Evolutionary conservation across 2,888 invertebrate species (phyloP), one percentile per base, ranked within the genome.

Genomic region (Colletes collaris): DNA sequence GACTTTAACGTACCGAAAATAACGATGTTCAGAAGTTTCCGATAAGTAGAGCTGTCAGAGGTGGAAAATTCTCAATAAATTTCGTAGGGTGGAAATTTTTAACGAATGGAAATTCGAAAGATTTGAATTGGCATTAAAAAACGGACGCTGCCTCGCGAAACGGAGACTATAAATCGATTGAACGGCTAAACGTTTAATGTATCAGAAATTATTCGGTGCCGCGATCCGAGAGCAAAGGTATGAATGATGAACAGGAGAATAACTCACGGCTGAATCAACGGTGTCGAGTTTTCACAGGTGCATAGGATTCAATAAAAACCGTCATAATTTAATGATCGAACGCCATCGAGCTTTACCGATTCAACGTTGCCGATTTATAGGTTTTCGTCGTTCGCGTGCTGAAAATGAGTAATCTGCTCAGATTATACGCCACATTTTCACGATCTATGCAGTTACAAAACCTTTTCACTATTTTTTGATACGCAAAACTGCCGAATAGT

Each of bases 181-280:
- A 62, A 62, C 52, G 35, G 35, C 58, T 59, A 53, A 71, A 52
- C 44, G 52, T 70, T 75, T 64, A 52, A 64, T 46, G 71, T 60
- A 44, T 50, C 62, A 58, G 63, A 63, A 58, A 49, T 59, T 58
- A 64, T 71, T 58, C 58, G 58, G 4, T 4, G 19, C 0, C n/a
- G 6, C 35, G 19, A 27, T 6, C 27, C 44, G 37, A 11, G 35
- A 50, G 3, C n/a, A 62, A 19, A 16, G 19, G 35, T 13, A 56
- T 27, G 16, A 59, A 19, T 70, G 16, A 63, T 58, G 50, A 70
- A 59, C 35, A 8, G 4, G 10, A 5, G 19, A 53, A 71, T 76
- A 71, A 76, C 58, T 71, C 52, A 58, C 40, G 3, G 11, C 11
- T 10, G 46, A 56, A 6, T 37, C 19, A n/a, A 37, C n/a, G 27